Evolutionary conservation across 2,113 vertebrate species (phyloP).

Genomic region (Vulpes ferrilata): DNA sequence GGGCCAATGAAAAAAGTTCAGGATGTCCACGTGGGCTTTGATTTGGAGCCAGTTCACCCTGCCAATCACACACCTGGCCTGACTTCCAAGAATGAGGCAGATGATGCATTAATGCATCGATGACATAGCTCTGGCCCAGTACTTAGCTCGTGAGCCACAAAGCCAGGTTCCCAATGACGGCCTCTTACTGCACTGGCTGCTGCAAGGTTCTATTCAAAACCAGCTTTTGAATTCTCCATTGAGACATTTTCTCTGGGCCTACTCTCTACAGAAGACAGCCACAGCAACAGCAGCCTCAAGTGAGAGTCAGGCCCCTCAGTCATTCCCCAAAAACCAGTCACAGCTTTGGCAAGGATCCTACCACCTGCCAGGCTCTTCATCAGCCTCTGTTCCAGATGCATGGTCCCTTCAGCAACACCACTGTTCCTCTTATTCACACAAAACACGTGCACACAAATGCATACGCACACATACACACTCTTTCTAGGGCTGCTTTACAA

Average conservation of each 20-base stretch:
- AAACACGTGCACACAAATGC: not conserved
- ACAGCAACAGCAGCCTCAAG: not conserved
- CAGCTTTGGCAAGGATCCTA: not conserved
- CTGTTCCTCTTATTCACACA: not conserved
- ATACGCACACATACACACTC: not conserved
- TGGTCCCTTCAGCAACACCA: not conserved
- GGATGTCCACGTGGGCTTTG: not conserved
- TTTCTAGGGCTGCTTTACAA: not conserved
- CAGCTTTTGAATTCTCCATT: not conserved
- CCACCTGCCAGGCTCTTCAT: not conserved
- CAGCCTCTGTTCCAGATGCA: not conserved
- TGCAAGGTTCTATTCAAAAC: not conserved
- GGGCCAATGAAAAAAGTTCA: not conserved
- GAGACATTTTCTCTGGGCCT: not conserved
- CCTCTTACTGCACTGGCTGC: not conserved
- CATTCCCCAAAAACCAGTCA: not conserved
- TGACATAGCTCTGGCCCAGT: not conserved
- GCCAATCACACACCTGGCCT: not conserved
- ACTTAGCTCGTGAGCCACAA: not conserved
- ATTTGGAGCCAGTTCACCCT: not conserved
- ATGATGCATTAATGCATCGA: not conserved
- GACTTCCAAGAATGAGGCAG: not conserved
- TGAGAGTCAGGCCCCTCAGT: not conserved
- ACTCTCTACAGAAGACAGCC: not conserved
- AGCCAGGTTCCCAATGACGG: not conserved